Base-by-base conservation (phyloP, 2,797 vertebrate species). In the Ceryle rudis region DNA sequence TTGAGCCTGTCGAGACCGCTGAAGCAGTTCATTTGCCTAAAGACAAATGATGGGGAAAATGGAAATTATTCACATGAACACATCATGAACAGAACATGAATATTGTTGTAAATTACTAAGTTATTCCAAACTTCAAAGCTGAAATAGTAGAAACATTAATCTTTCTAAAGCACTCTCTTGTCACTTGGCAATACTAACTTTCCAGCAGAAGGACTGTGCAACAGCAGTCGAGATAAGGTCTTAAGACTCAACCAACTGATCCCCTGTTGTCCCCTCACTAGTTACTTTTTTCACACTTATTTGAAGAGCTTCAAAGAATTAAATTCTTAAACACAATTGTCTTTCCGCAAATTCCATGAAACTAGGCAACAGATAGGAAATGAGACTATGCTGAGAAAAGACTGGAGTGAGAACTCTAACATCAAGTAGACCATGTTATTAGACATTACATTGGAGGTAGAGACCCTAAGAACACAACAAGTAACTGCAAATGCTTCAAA, bases 21-120 rank as follows among this genome's bases (percentile, higher is more conserved):
- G 99, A 85, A 99, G 98, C 90, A 99, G 96, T 97, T 99, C 99
- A 96, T 99, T 99, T 93, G 99, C 99, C 99, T 99, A 86, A 51
- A 93, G 89, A 93, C 25, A 97, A 79, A 96, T 11, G 23, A 80
- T 2, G 42, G 71, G 7, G 94, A 82, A 84, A 69, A 69, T 44
- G 31, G 35, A 70, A 91, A 67, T 74, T 61, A 78, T 15, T 67
- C 26, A 81, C 15, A 41, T 1, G 3, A 77, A 26, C 28, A 42
- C 14, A 55, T 20, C 1, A n/a, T 11, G 11, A 66, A 39, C 8
- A n/a, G 21, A 70, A 52, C 13, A n/a, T 1, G 5, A 28, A 60
- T 46, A 66, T 5, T 83, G 20, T n/a, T 61, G 0, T 39, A 15
- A 75, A 14, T 25, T 64, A 91, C 0, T 35, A 15, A 75, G 15